Conservation (phyloP, 2,888 invertebrate species). For the Eupithecia tripunctaria region DNA sequence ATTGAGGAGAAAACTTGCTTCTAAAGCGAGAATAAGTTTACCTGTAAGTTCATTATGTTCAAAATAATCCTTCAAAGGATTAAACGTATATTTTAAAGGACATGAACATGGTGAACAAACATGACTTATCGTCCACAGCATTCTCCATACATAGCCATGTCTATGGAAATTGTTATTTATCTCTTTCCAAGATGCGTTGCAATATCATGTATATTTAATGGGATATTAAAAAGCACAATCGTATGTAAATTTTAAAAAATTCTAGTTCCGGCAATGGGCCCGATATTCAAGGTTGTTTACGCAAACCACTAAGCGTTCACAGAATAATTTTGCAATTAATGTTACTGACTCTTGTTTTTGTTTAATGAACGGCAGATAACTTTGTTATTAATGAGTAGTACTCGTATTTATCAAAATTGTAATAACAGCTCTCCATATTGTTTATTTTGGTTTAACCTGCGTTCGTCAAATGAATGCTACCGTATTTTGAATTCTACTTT, state of each 20-base stretch:
- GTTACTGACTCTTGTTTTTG: constrained; percentile 19
- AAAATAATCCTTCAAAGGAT: not conserved
- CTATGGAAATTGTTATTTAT: not conserved
- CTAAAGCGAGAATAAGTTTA: not conserved
- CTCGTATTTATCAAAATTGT: not conserved
- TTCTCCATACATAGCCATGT: not conserved
- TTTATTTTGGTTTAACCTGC: not conserved
- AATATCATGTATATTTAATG: not conserved
- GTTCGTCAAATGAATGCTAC: not conserved
- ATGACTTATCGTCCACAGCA: not conserved
- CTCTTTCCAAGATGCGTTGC: not conserved
- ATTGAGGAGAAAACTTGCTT: not conserved
- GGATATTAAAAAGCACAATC: constrained; percentile 14
- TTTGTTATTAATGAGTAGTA: not conserved
- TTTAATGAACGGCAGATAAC: constrained; percentile 11
- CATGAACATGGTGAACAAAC: not conserved
- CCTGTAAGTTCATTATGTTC: no score
- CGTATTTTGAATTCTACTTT: not conserved
- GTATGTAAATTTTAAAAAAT: constrained; percentile 22
- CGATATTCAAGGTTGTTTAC: constrained; percentile 38
- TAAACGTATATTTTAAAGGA: not conserved
- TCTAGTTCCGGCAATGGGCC: constrained; percentile 35
- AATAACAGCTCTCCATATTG: not conserved
- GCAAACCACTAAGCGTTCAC: constrained; percentile 20
- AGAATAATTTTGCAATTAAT: constrained; percentile 10